Conservation (phyloP, 2,797 vertebrate genomes). For the Pseudomugil gertrudae region DNA sequence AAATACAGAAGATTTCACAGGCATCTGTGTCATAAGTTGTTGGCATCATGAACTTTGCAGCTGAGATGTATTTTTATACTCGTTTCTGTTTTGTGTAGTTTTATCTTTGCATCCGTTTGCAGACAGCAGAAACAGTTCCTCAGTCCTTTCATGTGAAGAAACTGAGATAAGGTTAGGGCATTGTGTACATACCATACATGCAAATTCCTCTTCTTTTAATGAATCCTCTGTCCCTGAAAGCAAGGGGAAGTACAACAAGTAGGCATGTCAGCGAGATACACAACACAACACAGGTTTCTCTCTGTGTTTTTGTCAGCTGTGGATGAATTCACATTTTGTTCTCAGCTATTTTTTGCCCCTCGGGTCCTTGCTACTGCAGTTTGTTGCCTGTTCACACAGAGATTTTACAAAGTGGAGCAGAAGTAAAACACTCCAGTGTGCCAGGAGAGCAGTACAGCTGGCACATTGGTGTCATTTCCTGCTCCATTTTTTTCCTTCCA, state of each 20-base stretch:
- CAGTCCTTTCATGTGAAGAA: slow-evolving; percentile 5
- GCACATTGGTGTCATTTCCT: slow-evolving; percentile 59
- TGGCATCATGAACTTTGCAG: not conserved
- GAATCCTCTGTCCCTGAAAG: slow-evolving; percentile 15
- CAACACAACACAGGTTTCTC: slow-evolving; percentile 34
- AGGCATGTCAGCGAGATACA: slow-evolving; percentile 43
- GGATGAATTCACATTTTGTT: slow-evolving; percentile 70
- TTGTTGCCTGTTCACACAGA: slow-evolving; percentile 31
- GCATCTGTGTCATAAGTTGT: no score
- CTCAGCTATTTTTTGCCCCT: slow-evolving; percentile 35
- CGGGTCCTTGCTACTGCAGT: slow-evolving; percentile 30
- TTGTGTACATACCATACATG: slow-evolving; percentile 28
- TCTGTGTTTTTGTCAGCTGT: slow-evolving; percentile 33
- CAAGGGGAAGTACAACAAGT: slow-evolving; percentile 28
- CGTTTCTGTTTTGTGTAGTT: not conserved
- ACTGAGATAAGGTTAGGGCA: slow-evolving; percentile 15
- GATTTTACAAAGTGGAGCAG: slow-evolving; percentile 52
- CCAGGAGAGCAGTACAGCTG: slow-evolving; percentile 32
- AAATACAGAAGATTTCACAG: no score
- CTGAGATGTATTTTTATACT: slow-evolving; percentile 3
- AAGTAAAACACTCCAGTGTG: slow-evolving; percentile 30
- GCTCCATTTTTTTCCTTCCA: slow-evolving; percentile 35
- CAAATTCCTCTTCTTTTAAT: slow-evolving; percentile 24
- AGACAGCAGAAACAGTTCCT: slow-evolving; percentile 10
- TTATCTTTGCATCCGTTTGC: slow-evolving; percentile 9